phyloP scores from a whole-genome alignment of 2,113 vertebrate genomes.

The Oryzias melastigma region DNA sequence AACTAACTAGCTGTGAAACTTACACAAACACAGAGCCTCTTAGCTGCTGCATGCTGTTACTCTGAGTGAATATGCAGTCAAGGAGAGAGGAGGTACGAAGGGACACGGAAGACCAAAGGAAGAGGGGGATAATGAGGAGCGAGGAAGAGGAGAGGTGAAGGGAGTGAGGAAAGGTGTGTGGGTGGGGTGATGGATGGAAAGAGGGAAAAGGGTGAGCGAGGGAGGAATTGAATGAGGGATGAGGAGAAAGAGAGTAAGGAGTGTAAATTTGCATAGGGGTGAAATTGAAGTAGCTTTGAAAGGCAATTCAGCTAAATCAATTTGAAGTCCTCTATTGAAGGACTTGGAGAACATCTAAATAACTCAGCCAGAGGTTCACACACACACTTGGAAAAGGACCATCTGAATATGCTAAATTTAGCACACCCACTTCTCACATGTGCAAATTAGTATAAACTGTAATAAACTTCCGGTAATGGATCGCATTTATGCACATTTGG shows the following conservation, averaged over 20 bases:
- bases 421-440: no score
- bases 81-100: neutral
- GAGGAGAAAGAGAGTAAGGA: slow-evolving; percentile 11
- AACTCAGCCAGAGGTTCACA: slow-evolving; percentile 7
- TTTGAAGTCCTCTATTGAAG: slow-evolving; percentile 64
- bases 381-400: neutral
- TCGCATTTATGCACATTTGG: no score
- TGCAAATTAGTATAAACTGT: no score
- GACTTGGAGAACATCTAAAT: slow-evolving; percentile 52
- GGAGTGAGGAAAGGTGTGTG: neutral
- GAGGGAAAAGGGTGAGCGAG: neutral
- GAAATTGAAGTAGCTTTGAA: slow-evolving; percentile 66
- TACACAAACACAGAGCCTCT: slow-evolving; percentile 32
- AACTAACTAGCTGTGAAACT: slow-evolving; percentile 42
- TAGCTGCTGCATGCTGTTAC: slow-evolving; percentile 25
- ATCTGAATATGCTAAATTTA: no score
- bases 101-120: neutral
- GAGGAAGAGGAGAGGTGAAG: slow-evolving; percentile 1
- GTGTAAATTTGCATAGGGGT: slow-evolving; percentile 64
- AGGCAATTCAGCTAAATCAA: slow-evolving; percentile 71
- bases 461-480: no score
- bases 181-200: slow-evolving; percentile 13
- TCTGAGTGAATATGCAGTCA: slow-evolving; percentile 24
- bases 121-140: neutral
- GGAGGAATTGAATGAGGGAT: slow-evolving; percentile 19